phyloP scores from a whole-genome alignment of 2,113 vertebrate species.

The Elaphurus davidianus region DNA sequence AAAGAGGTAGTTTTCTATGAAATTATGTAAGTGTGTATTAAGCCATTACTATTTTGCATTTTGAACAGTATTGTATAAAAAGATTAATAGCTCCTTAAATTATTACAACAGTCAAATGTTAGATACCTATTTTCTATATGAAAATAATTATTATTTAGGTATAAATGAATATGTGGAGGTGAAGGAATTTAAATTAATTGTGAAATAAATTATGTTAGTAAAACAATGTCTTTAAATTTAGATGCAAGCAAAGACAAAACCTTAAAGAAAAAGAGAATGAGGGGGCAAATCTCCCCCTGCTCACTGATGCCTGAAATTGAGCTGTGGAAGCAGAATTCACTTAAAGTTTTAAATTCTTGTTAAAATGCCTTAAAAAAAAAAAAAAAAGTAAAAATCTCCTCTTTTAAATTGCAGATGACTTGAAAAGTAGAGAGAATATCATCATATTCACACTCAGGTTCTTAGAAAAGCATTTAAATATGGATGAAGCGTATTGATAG shows the following conservation, averaged over 20 bases:
- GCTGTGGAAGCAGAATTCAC: neutral
- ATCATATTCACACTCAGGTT: neutral
- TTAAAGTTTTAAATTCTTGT: conserved; percentile 34
- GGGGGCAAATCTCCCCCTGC: neutral
- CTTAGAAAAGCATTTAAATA: neutral
- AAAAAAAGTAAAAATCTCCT: neutral
- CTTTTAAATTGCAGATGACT: conserved; percentile 39
- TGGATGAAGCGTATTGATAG: neutral
- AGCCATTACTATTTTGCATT: neutral
- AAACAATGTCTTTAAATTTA: neutral
- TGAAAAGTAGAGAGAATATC: conserved; percentile 6
- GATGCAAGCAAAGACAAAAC: neutral
- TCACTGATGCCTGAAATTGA: conserved; percentile 51
- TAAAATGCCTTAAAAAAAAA: neutral
- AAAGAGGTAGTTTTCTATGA: neutral
- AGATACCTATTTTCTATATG: neutral
- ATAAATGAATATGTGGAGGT: neutral
- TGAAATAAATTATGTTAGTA: neutral
- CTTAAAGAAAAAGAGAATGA: neutral
- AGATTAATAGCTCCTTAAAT: neutral
- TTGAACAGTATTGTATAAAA: neutral
- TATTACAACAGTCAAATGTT: neutral
- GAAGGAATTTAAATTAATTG: neutral
- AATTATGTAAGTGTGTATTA: neutral
- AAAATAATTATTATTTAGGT: neutral